phyloP scores from a whole-genome alignment of 2,888 invertebrate genomes.

The Cabera pusaria region DNA sequence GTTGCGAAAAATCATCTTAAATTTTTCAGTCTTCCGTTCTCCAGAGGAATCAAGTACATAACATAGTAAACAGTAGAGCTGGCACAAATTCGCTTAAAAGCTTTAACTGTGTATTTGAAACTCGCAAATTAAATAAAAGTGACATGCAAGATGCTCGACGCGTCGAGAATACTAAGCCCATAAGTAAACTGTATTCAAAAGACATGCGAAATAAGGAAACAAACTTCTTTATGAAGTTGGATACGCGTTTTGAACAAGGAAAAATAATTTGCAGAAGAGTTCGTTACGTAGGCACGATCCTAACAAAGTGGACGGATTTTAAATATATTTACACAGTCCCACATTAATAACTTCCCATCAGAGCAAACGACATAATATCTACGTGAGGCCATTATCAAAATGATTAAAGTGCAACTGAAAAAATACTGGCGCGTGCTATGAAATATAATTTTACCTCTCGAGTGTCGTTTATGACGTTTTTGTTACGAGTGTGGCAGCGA shows the following conservation, averaged over 20 bases:
- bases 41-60: too few species aligned
- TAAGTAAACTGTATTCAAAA: conserved; percentile 1
- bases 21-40: conserved; percentile 3
- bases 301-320: too few species aligned
- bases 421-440: conserved; percentile 20
- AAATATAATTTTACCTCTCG: conserved; percentile 20
- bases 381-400: conserved; percentile 24
- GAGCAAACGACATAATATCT: conserved; percentile 19
- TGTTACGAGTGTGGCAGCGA: conserved; percentile 33
- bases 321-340: conserved; percentile 4
- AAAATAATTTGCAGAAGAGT: too few species aligned
- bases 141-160: conserved; percentile 1
- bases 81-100: conserved; percentile 2
- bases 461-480: conserved; percentile 33
- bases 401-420: conserved; percentile 22
- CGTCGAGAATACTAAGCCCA: background rate
- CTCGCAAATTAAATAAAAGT: conserved; percentile 4
- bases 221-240: background rate
- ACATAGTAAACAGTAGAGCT: background rate
- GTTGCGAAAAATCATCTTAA: conserved; percentile 7
- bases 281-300: too few species aligned
- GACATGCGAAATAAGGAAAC: background rate
- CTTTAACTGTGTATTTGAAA: background rate
- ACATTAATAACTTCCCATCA: conserved; percentile 18
- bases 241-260: background rate